Base-by-base conservation (phyloP, 2,113 vertebrate genomes). In the Silurus asotus region DNA sequence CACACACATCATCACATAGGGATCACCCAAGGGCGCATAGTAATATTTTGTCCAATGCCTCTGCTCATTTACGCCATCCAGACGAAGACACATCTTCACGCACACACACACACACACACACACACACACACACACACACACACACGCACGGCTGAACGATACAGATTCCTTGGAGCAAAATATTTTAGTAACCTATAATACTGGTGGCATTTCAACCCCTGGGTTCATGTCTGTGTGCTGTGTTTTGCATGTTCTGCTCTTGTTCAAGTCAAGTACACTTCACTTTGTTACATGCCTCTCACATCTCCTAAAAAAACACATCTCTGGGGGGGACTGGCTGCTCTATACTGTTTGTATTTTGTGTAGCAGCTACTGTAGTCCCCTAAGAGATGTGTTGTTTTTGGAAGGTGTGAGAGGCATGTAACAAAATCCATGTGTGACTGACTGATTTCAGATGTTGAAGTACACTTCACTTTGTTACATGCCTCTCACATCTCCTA, bases 11-110 rank as follows among this genome's bases (percentile, higher is more conserved):
- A 69, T 55, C 49, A 81, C 49, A 76, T 75, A 53, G 28, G 51
- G 49, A 67, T 37, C 49, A 81, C 82, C 55, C 82, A 84, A 13
- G 81, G 81, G 65, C 61, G 25, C 55, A 49, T 62, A 56, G 58
- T 81, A 75, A 83, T 80, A 75, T 83, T 53, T 65, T 81, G 28
- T 74, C 4, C 61, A 88, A 59, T 37, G 51, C 82, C 84, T 56
- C n/a, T 28, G 10, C 55, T 82, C 72, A 85, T 87, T 83, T 87
- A 83, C 72, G 79, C 62, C 70, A 67, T 65, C 62, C 74, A 82
- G 77, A 23, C 51, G 64, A 28, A 88, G n/a, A 65, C 67, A 65
- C 56, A 61, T 64, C 25, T 10, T 58, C 72, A 13, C 58, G 5
- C 37, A 25, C 69, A 59, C 17, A 74, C 69, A 76, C 58, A 59